Conservation (phyloP, 1,140 invertebrate species). For the Pectinophora gossypiella region DNA sequence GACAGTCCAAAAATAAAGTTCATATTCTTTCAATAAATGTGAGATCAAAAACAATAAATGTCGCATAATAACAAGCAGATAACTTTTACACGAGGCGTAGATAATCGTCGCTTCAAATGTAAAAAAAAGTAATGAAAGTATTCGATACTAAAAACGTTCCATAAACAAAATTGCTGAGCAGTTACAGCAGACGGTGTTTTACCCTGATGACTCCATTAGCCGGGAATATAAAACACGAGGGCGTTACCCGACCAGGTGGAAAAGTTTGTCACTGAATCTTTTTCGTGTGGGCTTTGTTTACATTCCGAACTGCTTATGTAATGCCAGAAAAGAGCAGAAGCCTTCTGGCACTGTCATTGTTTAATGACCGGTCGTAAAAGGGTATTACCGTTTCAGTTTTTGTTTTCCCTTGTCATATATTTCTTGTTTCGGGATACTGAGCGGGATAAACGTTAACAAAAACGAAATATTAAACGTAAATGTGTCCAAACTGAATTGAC, state of each 20-base stretch:
- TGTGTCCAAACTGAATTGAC: too few relatives aligned
- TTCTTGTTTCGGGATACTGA: background rate
- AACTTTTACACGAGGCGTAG: too few relatives aligned
- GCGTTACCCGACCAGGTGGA: slow-evolving; percentile 7
- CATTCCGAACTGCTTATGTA: slow-evolving; percentile 14
- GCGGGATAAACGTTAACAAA: too few relatives aligned
- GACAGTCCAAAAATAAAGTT: too few relatives aligned
- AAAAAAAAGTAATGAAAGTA: too few relatives aligned
- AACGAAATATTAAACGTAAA: too few relatives aligned
- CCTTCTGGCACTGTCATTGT: slow-evolving; percentile 27
- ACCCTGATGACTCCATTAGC: slow-evolving; percentile 8
- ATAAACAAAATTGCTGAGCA: background rate
- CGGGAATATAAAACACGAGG: background rate
- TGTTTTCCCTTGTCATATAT: slow-evolving; percentile 11
- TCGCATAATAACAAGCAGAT: too few relatives aligned
- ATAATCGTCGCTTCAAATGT: too few relatives aligned
- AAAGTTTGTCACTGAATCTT: slow-evolving; percentile 9
- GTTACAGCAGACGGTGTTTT: background rate
- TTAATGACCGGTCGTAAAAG: slow-evolving; percentile 34
- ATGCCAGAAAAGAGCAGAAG: slow-evolving; percentile 12
- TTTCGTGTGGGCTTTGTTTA: background rate
- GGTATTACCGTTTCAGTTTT: slow-evolving; percentile 30
- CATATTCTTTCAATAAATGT: too few relatives aligned
- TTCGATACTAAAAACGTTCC: too few relatives aligned
- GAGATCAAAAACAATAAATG: too few relatives aligned